A percentile compares a stretch with the other conserved stretches of the same genome.
phyloP scores from a whole-genome alignment of 2,797 vertebrate species.

The Aselliscus stoliczkanus region DNA sequence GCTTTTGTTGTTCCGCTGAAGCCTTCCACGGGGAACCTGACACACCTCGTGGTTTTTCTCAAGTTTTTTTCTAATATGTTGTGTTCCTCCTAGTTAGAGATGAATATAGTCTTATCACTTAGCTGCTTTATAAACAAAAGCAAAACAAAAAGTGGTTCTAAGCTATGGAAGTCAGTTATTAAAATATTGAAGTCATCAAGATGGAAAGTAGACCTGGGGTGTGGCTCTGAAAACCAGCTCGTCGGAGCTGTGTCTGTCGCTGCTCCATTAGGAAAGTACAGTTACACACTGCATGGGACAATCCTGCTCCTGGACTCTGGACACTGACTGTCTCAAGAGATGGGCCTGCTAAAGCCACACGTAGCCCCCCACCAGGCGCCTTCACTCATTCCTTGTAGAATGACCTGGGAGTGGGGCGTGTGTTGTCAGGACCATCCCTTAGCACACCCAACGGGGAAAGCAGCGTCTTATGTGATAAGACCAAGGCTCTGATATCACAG shows the following conservation, averaged over 20 bases:
- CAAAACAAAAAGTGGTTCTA: not conserved
- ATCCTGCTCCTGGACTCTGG: not conserved
- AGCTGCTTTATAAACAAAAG: constrained; percentile 11
- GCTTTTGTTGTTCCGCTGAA: not conserved
- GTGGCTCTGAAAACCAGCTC: not conserved
- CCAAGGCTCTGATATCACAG: not conserved
- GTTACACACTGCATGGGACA: fast-evolving
- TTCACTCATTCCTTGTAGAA: not conserved
- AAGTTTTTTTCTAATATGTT: not conserved
- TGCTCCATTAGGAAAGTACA: fast-evolving
- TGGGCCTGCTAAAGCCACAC: not conserved
- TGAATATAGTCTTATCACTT: not conserved
- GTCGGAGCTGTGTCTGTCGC: not conserved
- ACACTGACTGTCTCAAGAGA: not conserved
- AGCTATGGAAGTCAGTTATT: not conserved
- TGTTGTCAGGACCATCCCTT: not conserved
- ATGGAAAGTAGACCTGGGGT: not conserved
- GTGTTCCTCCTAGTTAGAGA: not conserved
- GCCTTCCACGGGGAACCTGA: not conserved
- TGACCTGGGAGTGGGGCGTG: not conserved
- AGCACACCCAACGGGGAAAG: not conserved
- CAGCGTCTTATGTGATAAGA: not conserved
- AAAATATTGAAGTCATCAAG: not conserved
- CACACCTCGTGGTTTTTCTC: not conserved
- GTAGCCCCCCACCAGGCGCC: not conserved